Evolutionary conservation across 2,113 vertebrate species (phyloP).

Genomic region (Alethe diademata): DNA sequence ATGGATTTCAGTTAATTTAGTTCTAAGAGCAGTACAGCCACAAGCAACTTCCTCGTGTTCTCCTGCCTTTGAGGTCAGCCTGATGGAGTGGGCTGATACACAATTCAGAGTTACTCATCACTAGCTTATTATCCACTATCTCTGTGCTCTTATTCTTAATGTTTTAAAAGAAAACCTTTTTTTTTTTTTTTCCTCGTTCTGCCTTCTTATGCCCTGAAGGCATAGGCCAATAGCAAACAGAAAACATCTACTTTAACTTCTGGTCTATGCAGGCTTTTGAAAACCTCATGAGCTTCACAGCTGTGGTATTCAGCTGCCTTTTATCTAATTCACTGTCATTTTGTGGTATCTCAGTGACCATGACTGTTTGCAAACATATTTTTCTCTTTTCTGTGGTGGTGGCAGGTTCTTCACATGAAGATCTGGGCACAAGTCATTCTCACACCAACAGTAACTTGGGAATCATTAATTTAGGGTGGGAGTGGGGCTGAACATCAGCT

Average conservation of each 20-base stretch:
- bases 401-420: background rate
- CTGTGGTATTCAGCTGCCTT: background rate
- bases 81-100: background rate
- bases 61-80: background rate
- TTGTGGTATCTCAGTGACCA: background rate
- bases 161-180: background rate
- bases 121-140: background rate
- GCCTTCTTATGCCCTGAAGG: background rate
- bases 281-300: background rate
- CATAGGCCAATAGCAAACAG: background rate
- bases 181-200: background rate
- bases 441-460: background rate
- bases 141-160: background rate
- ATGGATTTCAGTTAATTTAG: background rate
- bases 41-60: accelerated
- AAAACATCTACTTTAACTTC: background rate
- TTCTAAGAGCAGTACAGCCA: background rate
- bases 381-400: background rate
- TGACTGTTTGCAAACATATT: background rate
- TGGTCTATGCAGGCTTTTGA: background rate
- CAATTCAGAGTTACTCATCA: background rate
- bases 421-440: background rate
- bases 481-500: background rate
- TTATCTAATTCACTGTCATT: background rate
- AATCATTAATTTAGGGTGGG: background rate